A percentile compares a stretch with the other conserved stretches of the same genome.
Conservation (phyloP, 2,113 vertebrate species). For the Phocoena phocoena region DNA sequence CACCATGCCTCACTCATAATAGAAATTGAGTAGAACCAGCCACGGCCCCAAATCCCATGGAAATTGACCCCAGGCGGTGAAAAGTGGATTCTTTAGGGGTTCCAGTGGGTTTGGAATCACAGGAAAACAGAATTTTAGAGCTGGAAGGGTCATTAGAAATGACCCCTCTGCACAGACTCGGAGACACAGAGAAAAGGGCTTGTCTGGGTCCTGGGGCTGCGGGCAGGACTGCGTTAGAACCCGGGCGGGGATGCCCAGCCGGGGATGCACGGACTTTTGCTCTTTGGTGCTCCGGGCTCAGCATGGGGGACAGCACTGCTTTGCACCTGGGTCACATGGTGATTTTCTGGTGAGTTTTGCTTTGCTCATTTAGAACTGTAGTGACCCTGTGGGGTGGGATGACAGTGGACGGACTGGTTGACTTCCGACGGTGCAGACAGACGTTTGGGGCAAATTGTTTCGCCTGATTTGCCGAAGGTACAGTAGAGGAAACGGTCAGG, state of each 20-base stretch:
- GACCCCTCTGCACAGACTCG: fast-evolving
- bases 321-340: no score
- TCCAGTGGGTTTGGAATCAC: background rate
- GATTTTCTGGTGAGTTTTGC: background rate
- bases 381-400: fast-evolving
- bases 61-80: fast-evolving
- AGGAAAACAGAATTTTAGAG: background rate
- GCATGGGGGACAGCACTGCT: background rate
- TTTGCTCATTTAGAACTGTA: background rate
- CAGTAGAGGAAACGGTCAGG: fast-evolving
- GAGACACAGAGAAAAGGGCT: no score
- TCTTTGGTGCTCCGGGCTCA: background rate
- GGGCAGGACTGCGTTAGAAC: fast-evolving
- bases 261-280: fast-evolving
- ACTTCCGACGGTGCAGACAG: fast-evolving
- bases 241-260: fast-evolving
- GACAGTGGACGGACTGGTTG: fast-evolving
- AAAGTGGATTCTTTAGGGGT: background rate
- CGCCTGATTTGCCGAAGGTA: fast-evolving
- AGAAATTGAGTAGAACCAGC: background rate
- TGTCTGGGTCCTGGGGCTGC: fast-evolving
- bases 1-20: fast-evolving
- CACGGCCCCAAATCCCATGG: fast-evolving
- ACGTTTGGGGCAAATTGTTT: fast-evolving
- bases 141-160: background rate